Percentiles rank a stretch among this genome's conserved stretches.
Evolutionary conservation across 2,113 vertebrate species (phyloP).

Genomic region (Emydocephalus ijimae): DNA sequence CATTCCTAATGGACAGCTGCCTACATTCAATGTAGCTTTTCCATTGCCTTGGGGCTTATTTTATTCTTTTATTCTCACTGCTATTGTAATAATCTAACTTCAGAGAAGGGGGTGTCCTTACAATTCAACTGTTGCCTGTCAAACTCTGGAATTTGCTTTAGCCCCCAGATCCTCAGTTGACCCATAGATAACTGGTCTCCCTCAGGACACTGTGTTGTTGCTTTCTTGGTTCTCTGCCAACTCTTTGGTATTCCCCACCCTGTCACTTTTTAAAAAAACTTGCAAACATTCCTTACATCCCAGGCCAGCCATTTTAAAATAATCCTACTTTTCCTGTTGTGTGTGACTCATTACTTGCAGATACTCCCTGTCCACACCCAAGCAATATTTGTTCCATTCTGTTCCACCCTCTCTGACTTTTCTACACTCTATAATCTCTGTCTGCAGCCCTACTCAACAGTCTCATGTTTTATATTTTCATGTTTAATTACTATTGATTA

Average conservation of each 20-base stretch:
- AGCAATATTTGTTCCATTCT: not conserved
- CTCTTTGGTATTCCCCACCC: not conserved
- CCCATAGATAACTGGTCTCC: not conserved
- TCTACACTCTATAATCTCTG: not conserved
- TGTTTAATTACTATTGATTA: not conserved
- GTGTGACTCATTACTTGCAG: constrained; percentile 8
- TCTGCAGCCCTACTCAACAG: not conserved
- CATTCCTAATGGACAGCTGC: not conserved
- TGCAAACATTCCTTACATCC: not conserved
- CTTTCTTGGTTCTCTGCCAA: not conserved
- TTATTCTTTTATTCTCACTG: not conserved
- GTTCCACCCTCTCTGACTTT: not conserved
- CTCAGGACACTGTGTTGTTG: constrained; percentile 2
- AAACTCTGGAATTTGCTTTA: not conserved
- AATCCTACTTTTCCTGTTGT: constrained; percentile 21
- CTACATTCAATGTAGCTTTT: not conserved
- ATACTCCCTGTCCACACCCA: constrained; percentile 1
- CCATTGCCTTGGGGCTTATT: not conserved
- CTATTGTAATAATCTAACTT: not conserved
- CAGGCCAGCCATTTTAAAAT: not conserved
- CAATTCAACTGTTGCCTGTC: not conserved
- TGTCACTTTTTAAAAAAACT: not conserved
- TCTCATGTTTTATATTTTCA: not conserved
- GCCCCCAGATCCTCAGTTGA: not conserved
- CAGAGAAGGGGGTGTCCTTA: not conserved